Evolutionary conservation across 2,113 vertebrate species (phyloP).

Genomic region (Trinectes maculatus): DNA sequence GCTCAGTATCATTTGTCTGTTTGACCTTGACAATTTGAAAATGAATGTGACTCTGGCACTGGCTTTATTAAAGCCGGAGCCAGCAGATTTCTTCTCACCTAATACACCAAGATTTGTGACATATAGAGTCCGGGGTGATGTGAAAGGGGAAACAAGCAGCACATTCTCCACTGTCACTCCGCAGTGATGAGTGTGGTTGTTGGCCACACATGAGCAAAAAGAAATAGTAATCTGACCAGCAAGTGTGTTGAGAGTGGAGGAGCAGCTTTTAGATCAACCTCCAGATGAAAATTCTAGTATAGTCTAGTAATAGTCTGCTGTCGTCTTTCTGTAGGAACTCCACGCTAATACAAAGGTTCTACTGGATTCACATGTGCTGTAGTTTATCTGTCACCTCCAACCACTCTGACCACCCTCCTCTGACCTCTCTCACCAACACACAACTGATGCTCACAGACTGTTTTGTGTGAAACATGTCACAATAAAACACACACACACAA

Average conservation of each 20-base stretch:
- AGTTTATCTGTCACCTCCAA: too few species aligned
- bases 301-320: conserved; percentile 40
- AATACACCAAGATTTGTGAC: conserved; percentile 31
- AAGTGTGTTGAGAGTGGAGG: conserved; percentile 9
- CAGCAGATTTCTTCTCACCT: conserved; percentile 32
- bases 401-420: too few species aligned
- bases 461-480: too few species aligned
- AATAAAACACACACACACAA: too few species aligned
- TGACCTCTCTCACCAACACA: too few species aligned
- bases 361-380: too few species aligned
- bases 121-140: conserved; percentile 2
- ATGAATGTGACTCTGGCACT: too few species aligned
- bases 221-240: conserved; percentile 42
- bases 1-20: too few species aligned
- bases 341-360: not conserved
- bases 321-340: conserved; percentile 23
- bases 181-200: conserved; percentile 5
- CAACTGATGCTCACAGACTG: too few species aligned
- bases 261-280: conserved; percentile 16
- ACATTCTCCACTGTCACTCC: conserved; percentile 33
- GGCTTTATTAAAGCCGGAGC: too few species aligned
- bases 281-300: conserved; percentile 23
- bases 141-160: conserved; percentile 29
- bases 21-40: too few species aligned
- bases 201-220: conserved; percentile 28